phyloP scores from a whole-genome alignment of 2,797 vertebrate species.

The Sciaenops ocellatus region DNA sequence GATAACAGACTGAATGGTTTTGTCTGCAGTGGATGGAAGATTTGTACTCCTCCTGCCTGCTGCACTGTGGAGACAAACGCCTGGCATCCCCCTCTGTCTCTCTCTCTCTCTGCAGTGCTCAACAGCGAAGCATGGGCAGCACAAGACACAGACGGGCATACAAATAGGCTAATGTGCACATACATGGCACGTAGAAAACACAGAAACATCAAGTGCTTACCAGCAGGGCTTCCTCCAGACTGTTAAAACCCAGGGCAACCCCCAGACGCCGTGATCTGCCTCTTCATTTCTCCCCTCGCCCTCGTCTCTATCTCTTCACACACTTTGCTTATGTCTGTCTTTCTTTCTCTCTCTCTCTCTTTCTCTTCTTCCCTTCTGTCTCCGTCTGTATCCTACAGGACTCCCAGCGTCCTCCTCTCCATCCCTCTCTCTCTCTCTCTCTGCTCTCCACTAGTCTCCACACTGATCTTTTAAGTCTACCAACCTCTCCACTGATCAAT shows the following conservation, averaged over 20 bases:
- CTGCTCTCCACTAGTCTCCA: conserved; percentile 66
- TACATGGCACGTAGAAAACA: conserved; percentile 46
- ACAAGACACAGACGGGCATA: conserved; percentile 60
- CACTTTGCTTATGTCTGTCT: conserved; percentile 36
- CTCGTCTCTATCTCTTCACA: conserved; percentile 34
- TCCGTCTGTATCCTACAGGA: conserved; percentile 16
- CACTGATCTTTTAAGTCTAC: conserved; percentile 79
- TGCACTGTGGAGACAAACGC: conserved; percentile 59
- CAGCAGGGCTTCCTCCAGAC: conserved; percentile 68
- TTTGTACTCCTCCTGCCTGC: conserved; percentile 60
- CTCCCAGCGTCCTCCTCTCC: conserved; percentile 40
- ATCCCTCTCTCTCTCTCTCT: conserved; percentile 55
- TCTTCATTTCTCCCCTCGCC: conserved; percentile 50
- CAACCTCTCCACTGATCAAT: conserved; percentile 81
- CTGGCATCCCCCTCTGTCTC: conserved; percentile 34
- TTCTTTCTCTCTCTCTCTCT: conserved; percentile 10
- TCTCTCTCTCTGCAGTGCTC: conserved; percentile 62
- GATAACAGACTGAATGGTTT: conserved; percentile 64
- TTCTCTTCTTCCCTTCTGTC: neutral
- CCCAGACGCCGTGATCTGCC: conserved; percentile 56
- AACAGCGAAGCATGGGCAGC: conserved; percentile 58
- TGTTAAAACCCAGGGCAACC: conserved; percentile 52
- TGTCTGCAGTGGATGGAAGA: conserved; percentile 75
- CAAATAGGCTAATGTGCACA: conserved; percentile 50
- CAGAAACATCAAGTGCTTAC: conserved; percentile 72